Evolutionary conservation across 2,797 vertebrate genomes (phyloP).

Genomic region (Uromys caudimaculatus): DNA sequence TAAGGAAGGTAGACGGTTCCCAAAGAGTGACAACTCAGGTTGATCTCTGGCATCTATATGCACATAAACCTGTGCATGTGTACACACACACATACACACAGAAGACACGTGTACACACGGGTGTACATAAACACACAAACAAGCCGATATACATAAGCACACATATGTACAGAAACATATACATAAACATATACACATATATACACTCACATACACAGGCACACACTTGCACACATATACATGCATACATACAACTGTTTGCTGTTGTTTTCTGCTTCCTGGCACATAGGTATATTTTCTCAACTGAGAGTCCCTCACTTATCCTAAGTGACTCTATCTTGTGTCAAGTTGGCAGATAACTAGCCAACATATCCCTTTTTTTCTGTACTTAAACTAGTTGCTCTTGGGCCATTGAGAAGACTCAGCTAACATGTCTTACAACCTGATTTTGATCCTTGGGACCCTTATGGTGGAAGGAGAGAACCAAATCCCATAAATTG

Average conservation of each 20-base stretch:
- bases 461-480: not conserved
- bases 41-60: not conserved
- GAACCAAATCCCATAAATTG: not conserved
- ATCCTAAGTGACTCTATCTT: not conserved
- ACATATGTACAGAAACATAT: not conserved
- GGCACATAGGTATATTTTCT: not conserved
- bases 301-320: not conserved
- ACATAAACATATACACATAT: not conserved
- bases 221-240: not conserved
- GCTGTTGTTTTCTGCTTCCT: not conserved
- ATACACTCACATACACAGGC: not conserved
- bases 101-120: not conserved
- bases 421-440: not conserved
- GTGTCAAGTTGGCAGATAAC: not conserved
- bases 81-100: not conserved
- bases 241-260: not conserved
- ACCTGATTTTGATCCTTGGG: not conserved
- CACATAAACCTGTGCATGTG: not conserved
- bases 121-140: not conserved
- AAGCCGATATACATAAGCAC: not conserved
- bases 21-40: not conserved
- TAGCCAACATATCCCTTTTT: not conserved
- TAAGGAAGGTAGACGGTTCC: not conserved
- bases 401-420: not conserved
- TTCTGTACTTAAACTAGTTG: not conserved